Evolutionary conservation across 2,113 vertebrate species (phyloP), one percentile per base, ranked within the genome.

Genomic region (Apodemus sylvaticus): DNA sequence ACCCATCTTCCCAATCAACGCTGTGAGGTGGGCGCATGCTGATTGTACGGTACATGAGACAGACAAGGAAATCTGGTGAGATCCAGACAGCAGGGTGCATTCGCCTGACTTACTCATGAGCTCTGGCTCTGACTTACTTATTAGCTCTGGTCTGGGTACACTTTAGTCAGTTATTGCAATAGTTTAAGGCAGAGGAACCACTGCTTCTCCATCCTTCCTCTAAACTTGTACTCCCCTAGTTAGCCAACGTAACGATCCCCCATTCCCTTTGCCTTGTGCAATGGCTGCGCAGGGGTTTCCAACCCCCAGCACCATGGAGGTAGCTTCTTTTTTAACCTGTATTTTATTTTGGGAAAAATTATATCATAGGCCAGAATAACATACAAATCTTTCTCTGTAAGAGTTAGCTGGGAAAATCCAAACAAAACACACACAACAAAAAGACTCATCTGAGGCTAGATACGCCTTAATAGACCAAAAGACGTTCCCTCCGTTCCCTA

Each of bases 1-100:
- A 88, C 36, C 24, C 89, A 93, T 89, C 48, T 97, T 96, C 81
- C 77, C 64, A 83, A 96, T 97, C 93, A 95, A 74, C 90, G 74
- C n/a, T 64, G 9, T 0, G 51, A 95, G 55, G 74, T 78, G 53
- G 53, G 42, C 71, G 24, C 60, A 79, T 71, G 93, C n/a, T 53
- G 90, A 93, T 92, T 76, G 20, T 60, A 76, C 0, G 0, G 92
- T 60, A 60, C 70, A 53, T 0, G 22, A 92, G 89, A 78, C 64
- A 91, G 55, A 45, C 2, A 36, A 39, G 86, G 98, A 89, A 82
- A 93, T 79, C 31, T 92, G 93, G 86, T 86, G 79, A 96, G 79
- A 90, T 66, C 51, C 93, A 92, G 91, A 95, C 89, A 95, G 89
- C 71, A 26, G 89, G 94, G 96, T 85, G 53, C 94, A 73, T 92